Conservation (phyloP, 2,797 vertebrate genomes). For the Coracias cyanogaster region DNA sequence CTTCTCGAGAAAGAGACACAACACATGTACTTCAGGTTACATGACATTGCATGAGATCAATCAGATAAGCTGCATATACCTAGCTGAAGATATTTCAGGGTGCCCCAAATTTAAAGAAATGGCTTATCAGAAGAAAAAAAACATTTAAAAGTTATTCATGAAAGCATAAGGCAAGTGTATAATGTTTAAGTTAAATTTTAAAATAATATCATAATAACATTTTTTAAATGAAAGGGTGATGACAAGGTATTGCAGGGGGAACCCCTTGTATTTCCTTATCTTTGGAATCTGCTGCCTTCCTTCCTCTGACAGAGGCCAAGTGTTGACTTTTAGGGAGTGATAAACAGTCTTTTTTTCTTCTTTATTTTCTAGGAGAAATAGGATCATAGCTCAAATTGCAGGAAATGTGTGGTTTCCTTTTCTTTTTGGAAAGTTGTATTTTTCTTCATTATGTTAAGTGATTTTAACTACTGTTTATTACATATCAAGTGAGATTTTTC, state of each 20-base stretch:
- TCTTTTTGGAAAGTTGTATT: background rate
- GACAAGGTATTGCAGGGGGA: background rate
- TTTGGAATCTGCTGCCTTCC: constrained; percentile 45
- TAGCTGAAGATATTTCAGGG: background rate
- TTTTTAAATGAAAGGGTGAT: constrained; percentile 18
- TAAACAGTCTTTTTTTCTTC: background rate
- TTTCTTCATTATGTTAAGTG: background rate
- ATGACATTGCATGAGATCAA: background rate
- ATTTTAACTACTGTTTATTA: background rate
- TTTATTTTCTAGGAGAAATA: background rate
- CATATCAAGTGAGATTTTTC: background rate
- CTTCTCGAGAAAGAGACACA: background rate
- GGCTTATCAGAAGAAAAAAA: background rate
- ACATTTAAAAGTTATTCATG: background rate
- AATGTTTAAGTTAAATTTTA: background rate
- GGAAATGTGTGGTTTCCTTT: background rate
- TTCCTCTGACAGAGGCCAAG: background rate
- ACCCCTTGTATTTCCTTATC: background rate
- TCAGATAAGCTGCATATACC: background rate
- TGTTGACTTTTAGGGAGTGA: constrained; percentile 10
- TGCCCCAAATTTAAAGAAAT: background rate
- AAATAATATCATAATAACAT: background rate
- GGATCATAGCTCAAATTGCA: background rate
- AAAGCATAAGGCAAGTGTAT: background rate
- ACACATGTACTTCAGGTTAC: background rate